phyloP scores from a whole-genome alignment of 2,888 invertebrate genomes.

The Syrphus vitripennis region DNA sequence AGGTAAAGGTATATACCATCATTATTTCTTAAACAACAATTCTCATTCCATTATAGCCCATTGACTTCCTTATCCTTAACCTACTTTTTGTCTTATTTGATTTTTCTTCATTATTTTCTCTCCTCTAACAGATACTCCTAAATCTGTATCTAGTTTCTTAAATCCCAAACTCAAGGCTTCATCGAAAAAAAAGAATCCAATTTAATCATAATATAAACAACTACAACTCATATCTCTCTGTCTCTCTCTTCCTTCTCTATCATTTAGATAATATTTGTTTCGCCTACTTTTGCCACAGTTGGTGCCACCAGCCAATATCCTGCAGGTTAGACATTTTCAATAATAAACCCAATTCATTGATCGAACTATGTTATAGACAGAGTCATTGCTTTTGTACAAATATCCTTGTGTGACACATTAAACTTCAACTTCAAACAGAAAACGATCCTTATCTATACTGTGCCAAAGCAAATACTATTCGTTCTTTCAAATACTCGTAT shows the following conservation, averaged over 20 bases:
- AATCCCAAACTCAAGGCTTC: background rate
- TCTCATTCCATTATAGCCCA: background rate
- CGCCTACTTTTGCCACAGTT: conserved; percentile 50
- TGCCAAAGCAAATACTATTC: conserved; percentile 68
- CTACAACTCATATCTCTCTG: background rate
- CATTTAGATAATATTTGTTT: conserved; percentile 52
- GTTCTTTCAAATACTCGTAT: conserved; percentile 43
- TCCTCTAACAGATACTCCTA: background rate
- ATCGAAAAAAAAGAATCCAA: conserved; percentile 22
- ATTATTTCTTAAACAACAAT: background rate
- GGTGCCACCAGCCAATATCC: conserved; percentile 61
- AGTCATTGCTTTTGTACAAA: background rate
- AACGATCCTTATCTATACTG: conserved; percentile 52
- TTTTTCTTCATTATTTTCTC: conserved; percentile 6
- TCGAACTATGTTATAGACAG: background rate
- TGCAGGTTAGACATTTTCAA: conserved; percentile 62
- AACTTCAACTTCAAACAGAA: conserved; percentile 68
- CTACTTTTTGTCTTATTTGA: conserved; percentile 18
- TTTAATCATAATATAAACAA: conserved; percentile 35
- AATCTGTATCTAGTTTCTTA: background rate
- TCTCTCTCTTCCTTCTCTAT: background rate
- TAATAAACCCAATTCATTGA: conserved; percentile 36
- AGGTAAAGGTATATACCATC: background rate
- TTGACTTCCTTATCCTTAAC: conserved; percentile 14
- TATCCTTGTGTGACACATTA: conserved; percentile 48